A percentile compares a stretch with the other conserved stretches of the same genome.
Conservation (phyloP, 1,140 invertebrate species). For the Achroia grisella region DNA sequence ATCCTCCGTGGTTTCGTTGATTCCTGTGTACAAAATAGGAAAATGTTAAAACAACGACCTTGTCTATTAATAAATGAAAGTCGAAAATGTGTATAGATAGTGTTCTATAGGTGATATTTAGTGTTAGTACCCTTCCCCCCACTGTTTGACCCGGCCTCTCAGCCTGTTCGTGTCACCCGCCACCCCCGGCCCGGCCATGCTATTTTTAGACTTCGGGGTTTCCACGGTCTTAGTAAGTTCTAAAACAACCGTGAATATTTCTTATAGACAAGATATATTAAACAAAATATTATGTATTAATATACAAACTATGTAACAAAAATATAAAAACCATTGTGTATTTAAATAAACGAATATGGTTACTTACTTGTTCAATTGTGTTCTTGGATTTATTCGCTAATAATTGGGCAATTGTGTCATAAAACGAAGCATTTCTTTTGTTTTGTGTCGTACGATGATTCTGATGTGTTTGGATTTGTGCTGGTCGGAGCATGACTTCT, state of each 20-base stretch:
- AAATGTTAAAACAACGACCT: constrained; percentile 2
- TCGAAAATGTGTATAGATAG: constrained; percentile 5
- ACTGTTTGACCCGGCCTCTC: constrained; percentile 57
- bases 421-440: constrained; percentile 56
- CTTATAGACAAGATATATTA: neutral
- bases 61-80: constrained; percentile 6
- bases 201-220: constrained; percentile 67
- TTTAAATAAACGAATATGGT: constrained; percentile 1
- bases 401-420: constrained; percentile 62
- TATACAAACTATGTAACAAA: neutral
- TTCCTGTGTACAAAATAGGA: constrained; percentile 36
- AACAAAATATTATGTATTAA: neutral
- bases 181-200: constrained; percentile 56
- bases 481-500: constrained; percentile 75
- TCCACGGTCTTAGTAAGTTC: constrained; percentile 28
- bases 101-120: constrained; percentile 31
- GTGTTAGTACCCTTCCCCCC: constrained; percentile 31
- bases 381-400: constrained; percentile 56
- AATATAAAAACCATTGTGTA: neutral
- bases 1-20: constrained; percentile 50
- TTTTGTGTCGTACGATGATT: constrained; percentile 15
- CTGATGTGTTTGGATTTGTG: constrained; percentile 46
- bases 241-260: constrained; percentile 9
- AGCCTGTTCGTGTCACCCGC: constrained; percentile 53
- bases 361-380: constrained; percentile 40